A percentile compares a stretch with the other conserved stretches of the same genome.
Evolutionary conservation across 2,888 invertebrate genomes (phyloP).

Genomic region (Meteorus colon): DNA sequence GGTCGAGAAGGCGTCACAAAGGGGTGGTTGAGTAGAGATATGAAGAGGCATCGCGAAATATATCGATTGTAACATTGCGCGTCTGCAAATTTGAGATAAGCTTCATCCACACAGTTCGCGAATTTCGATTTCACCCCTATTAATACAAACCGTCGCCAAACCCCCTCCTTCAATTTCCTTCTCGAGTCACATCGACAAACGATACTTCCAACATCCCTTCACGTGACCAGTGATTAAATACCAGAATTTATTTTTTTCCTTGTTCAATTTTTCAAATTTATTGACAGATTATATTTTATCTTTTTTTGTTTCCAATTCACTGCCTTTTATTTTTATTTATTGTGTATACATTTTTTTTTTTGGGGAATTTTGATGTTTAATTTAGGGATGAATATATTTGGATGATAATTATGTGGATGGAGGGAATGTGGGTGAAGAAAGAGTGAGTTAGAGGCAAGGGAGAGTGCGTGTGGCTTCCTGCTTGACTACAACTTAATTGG

Average conservation of each 20-base stretch:
- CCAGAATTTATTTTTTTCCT: background rate
- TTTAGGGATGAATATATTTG: slow-evolving; percentile 26
- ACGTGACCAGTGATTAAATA: slow-evolving; percentile 11
- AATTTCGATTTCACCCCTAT: slow-evolving; percentile 46
- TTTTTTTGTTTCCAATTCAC: background rate
- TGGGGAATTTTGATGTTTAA: background rate
- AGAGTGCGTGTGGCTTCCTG: slow-evolving; percentile 47
- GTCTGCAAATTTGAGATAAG: slow-evolving; percentile 72
- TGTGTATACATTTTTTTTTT: background rate
- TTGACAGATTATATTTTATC: background rate
- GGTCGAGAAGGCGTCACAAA: slow-evolving; percentile 7
- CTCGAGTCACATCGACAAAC: background rate
- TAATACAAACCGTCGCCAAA: slow-evolving; percentile 28
- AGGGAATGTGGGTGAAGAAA: background rate
- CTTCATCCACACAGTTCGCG: slow-evolving; percentile 65
- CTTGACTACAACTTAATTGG: slow-evolving; percentile 70
- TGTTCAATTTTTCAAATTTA: background rate
- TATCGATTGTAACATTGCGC: slow-evolving; percentile 71
- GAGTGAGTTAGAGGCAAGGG: slow-evolving; percentile 43
- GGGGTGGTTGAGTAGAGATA: slow-evolving; percentile 40
- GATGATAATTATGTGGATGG: slow-evolving; percentile 35
- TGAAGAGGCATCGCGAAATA: slow-evolving; percentile 69
- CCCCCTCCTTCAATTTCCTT: slow-evolving; percentile 23
- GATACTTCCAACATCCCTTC: background rate
- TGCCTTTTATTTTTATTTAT: background rate